Base-by-base conservation (phyloP, 2,888 invertebrate species). In the Drosophila heteroneura region DNA sequence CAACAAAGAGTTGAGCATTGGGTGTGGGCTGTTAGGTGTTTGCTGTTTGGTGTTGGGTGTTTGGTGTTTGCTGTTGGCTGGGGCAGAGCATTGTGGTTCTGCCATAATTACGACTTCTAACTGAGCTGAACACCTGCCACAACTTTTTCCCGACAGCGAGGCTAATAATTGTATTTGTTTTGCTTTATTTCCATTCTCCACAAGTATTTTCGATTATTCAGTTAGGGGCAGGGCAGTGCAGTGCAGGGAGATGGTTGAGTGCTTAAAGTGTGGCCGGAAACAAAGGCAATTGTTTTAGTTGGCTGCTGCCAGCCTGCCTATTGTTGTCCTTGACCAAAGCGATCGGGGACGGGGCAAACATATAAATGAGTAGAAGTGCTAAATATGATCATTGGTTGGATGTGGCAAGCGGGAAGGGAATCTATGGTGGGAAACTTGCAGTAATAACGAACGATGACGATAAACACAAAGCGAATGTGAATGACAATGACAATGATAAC, bases 221-320 rank as follows among this genome's bases (percentile, higher is more conserved):
- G 56, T 28, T 62, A 22, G 49, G 33, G 52, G 14, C 59, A 14
- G 26, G 1, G 37, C 6, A 5, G n/a, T 16, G 26, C 22, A 4
- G 10, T 14, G 35, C 35, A 12, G 10, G 49, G 30, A 19, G 10
- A 10, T 10, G 19, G 51, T 12, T n/a, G 35, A 19, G 12, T 35
- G 35, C 52, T 52, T 70, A 9, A 65, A 79, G 67, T 70, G 70
- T 70, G 49, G 64, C 58, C n/a, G 52, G 10, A 30, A 82, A 80
- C 72, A 81, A 82, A 70, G 53, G 60, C 74, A 59, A 62, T 79
- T 81, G 59, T 79, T 73, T 74, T 63, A 56, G 65, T 67, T 69
- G 44, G 19, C 33, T 19, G 19, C 14, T 9, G 39, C 26, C 32
- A 30, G 39, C n/a, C 28, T 9, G 51, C 28, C 30, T 30, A 28